Conservation (phyloP, 2,888 invertebrate genomes). For the Pinctada fucata region DNA sequence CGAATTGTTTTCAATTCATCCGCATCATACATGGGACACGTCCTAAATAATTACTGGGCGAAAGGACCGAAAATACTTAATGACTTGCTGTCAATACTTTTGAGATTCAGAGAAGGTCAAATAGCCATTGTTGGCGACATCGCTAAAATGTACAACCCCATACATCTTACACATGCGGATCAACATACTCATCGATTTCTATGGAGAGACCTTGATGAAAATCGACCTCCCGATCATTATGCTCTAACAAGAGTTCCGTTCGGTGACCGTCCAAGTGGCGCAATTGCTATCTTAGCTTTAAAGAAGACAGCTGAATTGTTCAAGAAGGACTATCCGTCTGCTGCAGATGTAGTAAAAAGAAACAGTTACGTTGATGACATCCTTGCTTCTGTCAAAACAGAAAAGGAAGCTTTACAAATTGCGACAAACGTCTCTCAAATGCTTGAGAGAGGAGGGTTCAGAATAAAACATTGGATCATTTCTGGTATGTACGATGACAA, state of each 20-base stretch:
- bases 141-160: slow-evolving; percentile 33
- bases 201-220: slow-evolving; percentile 23
- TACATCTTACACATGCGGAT: slow-evolving; percentile 6
- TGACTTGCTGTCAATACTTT: slow-evolving; percentile 6
- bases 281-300: slow-evolving; percentile 1
- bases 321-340: not conserved
- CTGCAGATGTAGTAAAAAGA: slow-evolving; percentile 3
- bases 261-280: slow-evolving; percentile 12
- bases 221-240: slow-evolving; percentile 27
- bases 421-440: not conserved
- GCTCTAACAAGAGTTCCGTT: slow-evolving; percentile 8
- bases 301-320: slow-evolving; percentile 5
- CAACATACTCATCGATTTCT: slow-evolving; percentile 30
- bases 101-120: not conserved
- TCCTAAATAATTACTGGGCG: not conserved
- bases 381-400: not conserved
- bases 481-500: slow-evolving; percentile 2
- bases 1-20: slow-evolving; percentile 28
- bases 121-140: not conserved
- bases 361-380: slow-evolving; percentile 22
- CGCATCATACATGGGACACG: slow-evolving; percentile 27
- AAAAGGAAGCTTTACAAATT: not conserved
- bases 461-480: slow-evolving; percentile 10
- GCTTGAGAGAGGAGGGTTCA: not conserved
- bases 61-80: not conserved